phyloP scores from a whole-genome alignment of 1,140 invertebrate genomes.

The Camponotus pennsylvanicus region DNA sequence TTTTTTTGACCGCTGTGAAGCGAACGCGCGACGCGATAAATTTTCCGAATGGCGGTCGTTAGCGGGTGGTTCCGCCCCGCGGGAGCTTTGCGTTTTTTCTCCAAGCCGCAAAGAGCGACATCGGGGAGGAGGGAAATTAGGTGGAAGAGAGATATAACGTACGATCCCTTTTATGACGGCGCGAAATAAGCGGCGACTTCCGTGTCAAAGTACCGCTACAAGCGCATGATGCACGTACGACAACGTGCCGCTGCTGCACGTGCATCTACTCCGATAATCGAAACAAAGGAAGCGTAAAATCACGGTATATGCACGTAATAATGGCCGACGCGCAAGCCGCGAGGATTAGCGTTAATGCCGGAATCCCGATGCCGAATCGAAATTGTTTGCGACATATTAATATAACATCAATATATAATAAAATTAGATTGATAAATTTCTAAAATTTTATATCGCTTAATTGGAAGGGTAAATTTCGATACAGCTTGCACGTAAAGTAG shows the following conservation, averaged over 20 bases:
- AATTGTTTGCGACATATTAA: background rate
- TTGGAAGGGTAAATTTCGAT: background rate
- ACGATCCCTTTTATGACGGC: slow-evolving; percentile 30
- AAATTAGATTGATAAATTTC: background rate
- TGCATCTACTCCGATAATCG: slow-evolving; percentile 56
- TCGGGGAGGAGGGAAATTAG: slow-evolving; percentile 29
- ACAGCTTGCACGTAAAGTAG: background rate
- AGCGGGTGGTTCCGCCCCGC: slow-evolving; percentile 21
- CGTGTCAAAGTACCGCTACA: slow-evolving; percentile 59
- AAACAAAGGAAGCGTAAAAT: slow-evolving; percentile 51
- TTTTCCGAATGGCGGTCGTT: slow-evolving; percentile 62
- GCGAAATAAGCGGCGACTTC: slow-evolving; percentile 43
- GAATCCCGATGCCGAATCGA: background rate
- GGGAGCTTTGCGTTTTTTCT: slow-evolving; percentile 39
- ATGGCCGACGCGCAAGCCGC: background rate
- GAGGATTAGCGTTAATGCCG: background rate
- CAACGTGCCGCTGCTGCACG: background rate
- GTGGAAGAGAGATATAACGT: slow-evolving; percentile 20
- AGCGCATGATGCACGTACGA: slow-evolving; percentile 34
- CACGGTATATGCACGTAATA: slow-evolving; percentile 37
- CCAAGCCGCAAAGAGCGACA: slow-evolving; percentile 25
- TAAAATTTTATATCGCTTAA: background rate
- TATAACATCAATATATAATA: too few relatives aligned
- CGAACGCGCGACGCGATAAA: slow-evolving; percentile 47
- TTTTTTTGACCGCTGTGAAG: slow-evolving; percentile 38